phyloP scores from a whole-genome alignment of 64 coral and sea anemone species.

The Anthopleura sola region DNA sequence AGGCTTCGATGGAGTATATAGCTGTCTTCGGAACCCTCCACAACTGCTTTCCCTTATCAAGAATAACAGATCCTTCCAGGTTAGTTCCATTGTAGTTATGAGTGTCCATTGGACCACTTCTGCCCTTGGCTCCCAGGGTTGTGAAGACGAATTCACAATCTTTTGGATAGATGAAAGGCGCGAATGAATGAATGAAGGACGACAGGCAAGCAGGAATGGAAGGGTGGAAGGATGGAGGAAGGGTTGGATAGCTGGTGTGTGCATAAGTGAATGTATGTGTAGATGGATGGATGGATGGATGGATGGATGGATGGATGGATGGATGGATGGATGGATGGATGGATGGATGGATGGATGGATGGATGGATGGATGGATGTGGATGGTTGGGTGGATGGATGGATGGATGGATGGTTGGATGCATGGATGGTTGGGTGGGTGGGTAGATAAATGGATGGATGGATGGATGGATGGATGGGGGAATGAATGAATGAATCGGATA shows the following conservation, averaged over 20 bases:
- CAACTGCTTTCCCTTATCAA: conserved; percentile 21
- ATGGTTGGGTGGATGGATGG: no score
- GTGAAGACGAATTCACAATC: conserved; percentile 17
- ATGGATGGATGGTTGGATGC: no score
- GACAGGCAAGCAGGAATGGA: not conserved
- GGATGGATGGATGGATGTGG: no score
- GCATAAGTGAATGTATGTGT: no score
- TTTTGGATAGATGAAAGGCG: no score
- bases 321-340: no score
- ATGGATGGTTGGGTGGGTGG: no score
- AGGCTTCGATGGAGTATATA: conserved; percentile 39
- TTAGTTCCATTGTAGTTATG: conserved; percentile 12
- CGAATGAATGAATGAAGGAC: not conserved
- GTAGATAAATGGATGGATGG: no score
- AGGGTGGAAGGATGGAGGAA: no score
- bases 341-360: no score
- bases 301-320: not conserved
- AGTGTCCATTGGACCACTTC: not conserved
- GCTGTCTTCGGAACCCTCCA: conserved; percentile 37
- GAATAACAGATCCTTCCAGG: conserved; percentile 8
- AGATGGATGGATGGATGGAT: no score
- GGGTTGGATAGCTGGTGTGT: no score
- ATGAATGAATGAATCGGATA: not conserved
- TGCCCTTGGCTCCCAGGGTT: conserved; percentile 13
- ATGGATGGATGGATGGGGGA: not conserved